Conservation (phyloP, 53 echinoderm and acorn worm species). For the Echinometra lucunter region DNA sequence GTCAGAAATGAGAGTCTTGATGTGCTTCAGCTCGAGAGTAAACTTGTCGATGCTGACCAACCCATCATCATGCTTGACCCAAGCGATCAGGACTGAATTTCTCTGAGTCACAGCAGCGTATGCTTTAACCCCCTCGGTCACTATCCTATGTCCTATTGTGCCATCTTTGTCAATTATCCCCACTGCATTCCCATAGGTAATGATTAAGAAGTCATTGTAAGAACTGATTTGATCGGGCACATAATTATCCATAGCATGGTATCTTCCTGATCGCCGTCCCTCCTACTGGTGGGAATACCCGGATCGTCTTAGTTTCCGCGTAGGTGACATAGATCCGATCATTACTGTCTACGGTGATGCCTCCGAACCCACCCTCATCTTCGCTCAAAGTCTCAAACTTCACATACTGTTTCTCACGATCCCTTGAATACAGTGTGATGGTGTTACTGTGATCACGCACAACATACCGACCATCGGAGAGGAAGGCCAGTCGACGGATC, state of each 20-base stretch:
- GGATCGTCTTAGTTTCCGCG: not conserved
- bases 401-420: not conserved
- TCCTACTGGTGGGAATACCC: too few species aligned
- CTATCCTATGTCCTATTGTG: not conserved
- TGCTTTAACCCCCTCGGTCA: not conserved
- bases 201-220: not conserved
- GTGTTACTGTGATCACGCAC: not conserved
- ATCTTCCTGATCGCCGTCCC: not conserved
- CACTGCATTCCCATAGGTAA: not conserved
- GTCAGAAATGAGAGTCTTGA: too few species aligned
- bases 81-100: too few species aligned
- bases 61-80: too few species aligned
- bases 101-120: not conserved
- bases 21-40: too few species aligned
- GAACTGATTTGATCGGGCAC: not conserved
- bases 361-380: too few species aligned
- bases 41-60: too few species aligned
- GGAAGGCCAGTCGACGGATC: not conserved
- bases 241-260: not conserved
- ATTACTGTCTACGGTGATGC: not conserved
- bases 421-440: not conserved
- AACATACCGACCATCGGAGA: not conserved
- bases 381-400: not conserved
- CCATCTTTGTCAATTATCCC: not conserved
- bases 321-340: conserved; percentile 49